Conservation (phyloP, 1,140 invertebrate species). For the Sitophilus oryzae region DNA sequence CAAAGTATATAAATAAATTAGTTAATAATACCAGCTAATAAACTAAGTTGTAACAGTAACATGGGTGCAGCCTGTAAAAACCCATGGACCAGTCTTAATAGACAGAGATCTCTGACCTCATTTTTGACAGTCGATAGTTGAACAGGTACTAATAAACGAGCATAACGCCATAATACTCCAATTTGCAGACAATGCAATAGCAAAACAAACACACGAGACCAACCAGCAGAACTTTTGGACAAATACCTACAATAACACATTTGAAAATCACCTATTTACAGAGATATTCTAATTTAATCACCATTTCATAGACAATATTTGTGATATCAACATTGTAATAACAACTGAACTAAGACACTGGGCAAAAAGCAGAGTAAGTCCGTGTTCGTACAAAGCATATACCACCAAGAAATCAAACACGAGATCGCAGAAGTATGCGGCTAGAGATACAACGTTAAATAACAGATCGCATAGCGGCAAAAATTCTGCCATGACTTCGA, state of each 20-base stretch:
- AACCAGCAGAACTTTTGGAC: conserved; percentile 37
- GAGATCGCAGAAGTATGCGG: conserved; percentile 87
- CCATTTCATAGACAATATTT: conserved; percentile 57
- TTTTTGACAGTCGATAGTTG: conserved; percentile 75
- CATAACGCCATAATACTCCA: conserved; percentile 85
- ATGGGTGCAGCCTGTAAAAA: conserved; percentile 84
- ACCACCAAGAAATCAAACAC: conserved; percentile 82
- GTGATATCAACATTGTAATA: conserved; percentile 66
- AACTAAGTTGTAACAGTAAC: conserved; percentile 75
- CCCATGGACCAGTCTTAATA: conserved; percentile 77
- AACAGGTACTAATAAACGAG: conserved; percentile 80
- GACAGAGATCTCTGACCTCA: conserved; percentile 66
- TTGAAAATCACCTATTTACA: background rate
- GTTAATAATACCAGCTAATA: conserved; percentile 62
- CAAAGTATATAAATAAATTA: no score
- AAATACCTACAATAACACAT: conserved; percentile 38
- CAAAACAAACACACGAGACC: conserved; percentile 48
- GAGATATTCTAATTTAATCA: background rate
- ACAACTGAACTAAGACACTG: conserved; percentile 62
- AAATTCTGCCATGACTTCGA: conserved; percentile 62
- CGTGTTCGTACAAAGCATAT: conserved; percentile 68
- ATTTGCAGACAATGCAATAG: conserved; percentile 70
- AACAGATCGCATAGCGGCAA: conserved; percentile 81
- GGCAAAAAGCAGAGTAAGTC: conserved; percentile 54
- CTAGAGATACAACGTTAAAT: conserved; percentile 85